These are phyloP conservation scores for Drosophila mauritiana DNA, from an alignment of 1,140 invertebrate species.

Conservation along the genomic window DNA sequence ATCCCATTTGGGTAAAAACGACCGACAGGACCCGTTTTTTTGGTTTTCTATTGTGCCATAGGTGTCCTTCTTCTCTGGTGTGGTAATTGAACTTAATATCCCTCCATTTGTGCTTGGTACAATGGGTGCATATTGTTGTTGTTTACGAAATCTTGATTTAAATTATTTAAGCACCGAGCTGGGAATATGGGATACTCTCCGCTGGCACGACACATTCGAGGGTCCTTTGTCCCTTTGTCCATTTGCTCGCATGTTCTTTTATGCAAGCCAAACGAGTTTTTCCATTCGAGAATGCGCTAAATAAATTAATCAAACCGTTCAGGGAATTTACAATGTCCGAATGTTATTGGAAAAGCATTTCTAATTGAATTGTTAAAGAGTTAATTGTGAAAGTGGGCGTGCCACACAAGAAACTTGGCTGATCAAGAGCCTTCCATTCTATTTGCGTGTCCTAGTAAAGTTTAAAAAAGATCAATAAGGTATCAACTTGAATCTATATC, in stretches of 20 bases:
- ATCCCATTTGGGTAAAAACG: conserved; percentile 1
- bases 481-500: too few species aligned
- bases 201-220: conserved; percentile 65
- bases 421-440: background rate
- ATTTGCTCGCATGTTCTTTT: conserved; percentile 45
- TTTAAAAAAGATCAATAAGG: too few species aligned
- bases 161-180: conserved; percentile 61
- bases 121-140: conserved; percentile 12
- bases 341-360: conserved; percentile 36
- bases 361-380: conserved; percentile 24
- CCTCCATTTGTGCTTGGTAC: conserved; percentile 25
- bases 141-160: conserved; percentile 66
- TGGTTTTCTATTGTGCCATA: background rate
- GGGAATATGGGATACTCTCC: conserved; percentile 30
- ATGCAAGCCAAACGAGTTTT: conserved; percentile 28
- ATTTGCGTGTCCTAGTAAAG: background rate
- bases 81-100: conserved; percentile 59
- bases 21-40: background rate
- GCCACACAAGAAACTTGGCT: background rate
- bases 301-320: conserved; percentile 67
- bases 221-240: conserved; percentile 24
- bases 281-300: conserved; percentile 34
- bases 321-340: conserved; percentile 51
- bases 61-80: conserved; percentile 37
- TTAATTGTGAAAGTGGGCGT: conserved; percentile 9